A percentile compares a stretch with the other conserved stretches of the same genome.
Evolutionary conservation across 2,888 invertebrate genomes (phyloP).

Genomic region (Monopis laevigella): DNA sequence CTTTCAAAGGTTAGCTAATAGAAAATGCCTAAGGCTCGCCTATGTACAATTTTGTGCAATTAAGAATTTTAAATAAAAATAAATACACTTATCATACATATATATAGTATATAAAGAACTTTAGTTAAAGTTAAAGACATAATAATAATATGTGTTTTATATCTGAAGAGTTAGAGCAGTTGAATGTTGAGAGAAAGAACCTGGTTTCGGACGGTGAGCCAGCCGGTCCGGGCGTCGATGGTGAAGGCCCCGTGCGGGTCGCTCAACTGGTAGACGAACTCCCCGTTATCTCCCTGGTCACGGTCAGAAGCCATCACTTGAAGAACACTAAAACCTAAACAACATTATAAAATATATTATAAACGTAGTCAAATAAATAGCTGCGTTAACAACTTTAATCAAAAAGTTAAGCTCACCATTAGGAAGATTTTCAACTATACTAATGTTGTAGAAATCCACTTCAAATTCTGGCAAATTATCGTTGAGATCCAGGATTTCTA

Average conservation of each 20-base stretch:
- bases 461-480: constrained; percentile 90
- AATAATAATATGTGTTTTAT: too few species aligned
- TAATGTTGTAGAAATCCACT: constrained; percentile 89
- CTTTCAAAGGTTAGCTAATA: too few species aligned
- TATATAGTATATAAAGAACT: too few species aligned
- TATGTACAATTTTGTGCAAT: too few species aligned
- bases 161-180: background rate
- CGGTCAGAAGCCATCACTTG: constrained; percentile 80
- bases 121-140: too few species aligned
- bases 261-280: constrained; percentile 81
- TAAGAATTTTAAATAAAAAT: background rate
- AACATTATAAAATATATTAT: background rate
- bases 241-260: constrained; percentile 81
- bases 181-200: constrained; percentile 30
- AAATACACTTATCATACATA: background rate
- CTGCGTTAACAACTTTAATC: too few species aligned
- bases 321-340: constrained; percentile 54
- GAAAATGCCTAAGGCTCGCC: too few species aligned
- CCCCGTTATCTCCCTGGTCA: constrained; percentile 87
- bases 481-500: constrained; percentile 80
- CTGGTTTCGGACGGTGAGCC: constrained; percentile 84
- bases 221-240: constrained; percentile 82
- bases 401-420: constrained; percentile 67
- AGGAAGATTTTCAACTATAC: constrained; percentile 90
- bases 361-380: background rate